Percentiles rank a stretch among this genome's conserved stretches.
Evolutionary conservation across 1,140 invertebrate species (phyloP).

Genomic region (Pomacea maculata): DNA sequence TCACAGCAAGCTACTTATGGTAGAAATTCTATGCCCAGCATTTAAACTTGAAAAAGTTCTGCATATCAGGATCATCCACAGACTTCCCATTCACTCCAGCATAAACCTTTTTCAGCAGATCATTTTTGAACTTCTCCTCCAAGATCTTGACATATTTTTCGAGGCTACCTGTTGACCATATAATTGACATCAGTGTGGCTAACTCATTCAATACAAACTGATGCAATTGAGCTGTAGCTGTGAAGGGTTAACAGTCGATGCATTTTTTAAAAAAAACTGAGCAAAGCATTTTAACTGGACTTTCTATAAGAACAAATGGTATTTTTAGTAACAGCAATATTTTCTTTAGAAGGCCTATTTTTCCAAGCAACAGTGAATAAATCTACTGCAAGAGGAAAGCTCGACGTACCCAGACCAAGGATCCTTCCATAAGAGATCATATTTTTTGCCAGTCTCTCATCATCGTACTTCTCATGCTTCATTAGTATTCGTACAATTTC

Average conservation of each 20-base stretch:
- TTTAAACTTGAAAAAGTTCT: conserved; percentile 64
- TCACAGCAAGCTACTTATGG: too few relatives aligned
- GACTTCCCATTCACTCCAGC: conserved; percentile 61
- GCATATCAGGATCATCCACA: conserved; percentile 63
- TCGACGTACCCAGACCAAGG: conserved; percentile 55
- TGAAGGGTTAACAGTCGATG: too few relatives aligned
- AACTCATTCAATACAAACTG: neutral
- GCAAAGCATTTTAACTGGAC: too few relatives aligned
- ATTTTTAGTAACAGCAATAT: too few relatives aligned
- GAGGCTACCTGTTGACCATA: conserved; percentile 46
- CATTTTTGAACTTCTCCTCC: conserved; percentile 61
- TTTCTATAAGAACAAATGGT: too few relatives aligned
- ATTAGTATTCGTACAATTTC: conserved; percentile 62
- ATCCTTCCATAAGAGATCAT: conserved; percentile 61
- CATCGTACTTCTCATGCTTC: conserved; percentile 63
- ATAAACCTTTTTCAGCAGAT: conserved; percentile 58
- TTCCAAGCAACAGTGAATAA: too few relatives aligned
- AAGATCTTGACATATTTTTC: conserved; percentile 64
- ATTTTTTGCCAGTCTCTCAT: conserved; percentile 54
- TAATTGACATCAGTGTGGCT: neutral
- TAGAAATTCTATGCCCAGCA: conserved; percentile 52
- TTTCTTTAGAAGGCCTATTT: too few relatives aligned
- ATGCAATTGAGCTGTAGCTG: too few relatives aligned
- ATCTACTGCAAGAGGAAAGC: too few relatives aligned
- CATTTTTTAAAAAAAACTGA: too few relatives aligned